A percentile compares a stretch with the other conserved stretches of the same genome.
These are phyloP conservation scores for Podiceps cristatus DNA, from an alignment of 2,113 vertebrate species.

Conservation along the genomic window DNA sequence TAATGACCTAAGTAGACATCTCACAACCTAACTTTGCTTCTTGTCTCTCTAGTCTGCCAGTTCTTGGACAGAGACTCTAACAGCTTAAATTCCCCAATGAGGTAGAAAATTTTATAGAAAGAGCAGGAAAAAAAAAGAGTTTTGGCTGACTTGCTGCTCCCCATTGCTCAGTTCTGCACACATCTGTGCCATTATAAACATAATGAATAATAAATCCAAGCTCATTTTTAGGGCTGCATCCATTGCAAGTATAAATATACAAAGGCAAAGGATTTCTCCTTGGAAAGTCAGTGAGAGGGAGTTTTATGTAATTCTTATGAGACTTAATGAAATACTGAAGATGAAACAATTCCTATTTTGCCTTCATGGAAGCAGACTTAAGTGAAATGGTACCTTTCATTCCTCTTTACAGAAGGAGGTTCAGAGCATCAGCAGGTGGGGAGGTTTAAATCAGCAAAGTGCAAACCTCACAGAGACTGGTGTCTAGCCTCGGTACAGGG, in stretches of 20 bases:
- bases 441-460: conserved; percentile 48
- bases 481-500: not conserved
- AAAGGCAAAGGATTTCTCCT: conserved; percentile 65
- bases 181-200: conserved; percentile 69
- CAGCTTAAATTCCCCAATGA: conserved; percentile 52
- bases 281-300: conserved; percentile 19
- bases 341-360: conserved; percentile 67
- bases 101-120: conserved; percentile 43
- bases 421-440: conserved; percentile 64
- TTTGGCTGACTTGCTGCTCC: conserved; percentile 58
- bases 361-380: conserved; percentile 59
- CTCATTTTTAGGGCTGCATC: conserved; percentile 61
- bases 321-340: conserved; percentile 64
- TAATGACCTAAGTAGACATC: conserved; percentile 10
- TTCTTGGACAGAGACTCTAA: conserved; percentile 18
- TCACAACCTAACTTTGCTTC: not conserved
- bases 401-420: conserved; percentile 40
- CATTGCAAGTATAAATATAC: conserved; percentile 54
- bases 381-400: conserved; percentile 58
- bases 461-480: not conserved
- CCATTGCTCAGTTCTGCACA: conserved; percentile 59
- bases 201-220: conserved; percentile 75
- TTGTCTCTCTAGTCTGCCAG: conserved; percentile 9
- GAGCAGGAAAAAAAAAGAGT: conserved; percentile 29
- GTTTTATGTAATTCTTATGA: conserved; percentile 62